Base-by-base conservation (phyloP, 2,797 vertebrate species). In the Mormyrus proboscirostris region DNA sequence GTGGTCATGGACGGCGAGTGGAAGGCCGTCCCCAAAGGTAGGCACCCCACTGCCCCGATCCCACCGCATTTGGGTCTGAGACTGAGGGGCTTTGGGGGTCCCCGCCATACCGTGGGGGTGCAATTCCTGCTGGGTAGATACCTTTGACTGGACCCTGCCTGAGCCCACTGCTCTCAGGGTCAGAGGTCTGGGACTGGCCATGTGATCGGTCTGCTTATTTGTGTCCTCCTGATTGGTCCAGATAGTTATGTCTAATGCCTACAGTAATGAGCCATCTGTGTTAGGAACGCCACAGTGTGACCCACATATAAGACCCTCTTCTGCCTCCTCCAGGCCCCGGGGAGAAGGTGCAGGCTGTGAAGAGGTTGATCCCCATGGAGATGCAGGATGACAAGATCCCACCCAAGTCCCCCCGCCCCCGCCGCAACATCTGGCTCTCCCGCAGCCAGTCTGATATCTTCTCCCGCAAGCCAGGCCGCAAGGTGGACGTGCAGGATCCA, bases 361-460 rank as follows among this genome's bases (percentile, higher is more conserved):
- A 99, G 93, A 95, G 97, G 53, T 93, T 97, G 91, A 99, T 98
- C 92, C 96, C 97, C 65, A 93, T 97, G 86, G 93, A 91, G 69
- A 94, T 96, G 90, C 96, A 94, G 88, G 97, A 97, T 4, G 97
- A 97, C 90, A 99, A 98, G 93, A 99, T 99, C 91, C 96, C 97
- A 1, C 97, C 95, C 41, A 99, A 99, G 93, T 99, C 98, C 0
- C 98, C 98, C 0, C 97, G 97, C 1, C 98, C 98, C 0, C 95
- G 97, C 1, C 96, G 98, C 76, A 98, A 97, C 92, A 98, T 99
- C 93, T 98, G 97, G 96, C 92, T 99, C 50, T 99, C 98, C 38
- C 97, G 99, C 93, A 99, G 99, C 94, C 98, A 99, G 86, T 99
- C 98, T 0, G 98, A 99, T 91, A 96, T 99, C 91, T 99, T 99